Conservation (phyloP, 2,113 vertebrate species). For the Stegostoma tigrinum region DNA sequence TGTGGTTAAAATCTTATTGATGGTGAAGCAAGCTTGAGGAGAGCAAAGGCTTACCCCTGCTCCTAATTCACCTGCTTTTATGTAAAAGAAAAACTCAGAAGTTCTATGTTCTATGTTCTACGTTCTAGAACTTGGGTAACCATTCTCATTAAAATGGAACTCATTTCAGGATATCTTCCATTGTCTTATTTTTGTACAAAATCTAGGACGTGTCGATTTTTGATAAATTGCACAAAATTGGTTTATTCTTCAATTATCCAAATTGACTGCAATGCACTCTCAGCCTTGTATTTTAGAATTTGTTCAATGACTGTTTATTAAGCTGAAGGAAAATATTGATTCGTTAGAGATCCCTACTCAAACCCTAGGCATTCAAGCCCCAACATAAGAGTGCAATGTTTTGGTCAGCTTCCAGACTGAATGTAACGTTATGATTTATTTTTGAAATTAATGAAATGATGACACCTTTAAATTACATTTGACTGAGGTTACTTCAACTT, state of each 20-base stretch:
- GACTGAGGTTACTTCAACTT: not conserved
- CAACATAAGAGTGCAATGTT: not conserved
- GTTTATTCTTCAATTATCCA: not conserved
- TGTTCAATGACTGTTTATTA: not conserved
- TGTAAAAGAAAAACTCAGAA: not conserved
- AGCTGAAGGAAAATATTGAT: no score
- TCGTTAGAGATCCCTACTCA: not conserved
- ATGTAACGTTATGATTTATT: not conserved
- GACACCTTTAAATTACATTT: not conserved
- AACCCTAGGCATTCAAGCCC: not conserved
- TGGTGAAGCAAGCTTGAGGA: no score
- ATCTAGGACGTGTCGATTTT: not conserved
- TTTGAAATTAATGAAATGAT: not conserved
- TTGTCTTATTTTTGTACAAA: not conserved
- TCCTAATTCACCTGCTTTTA: no score
- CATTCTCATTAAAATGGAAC: not conserved
- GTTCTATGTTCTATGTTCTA: no score
- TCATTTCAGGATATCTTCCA: not conserved
- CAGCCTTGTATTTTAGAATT: not conserved
- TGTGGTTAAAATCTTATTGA: no score
- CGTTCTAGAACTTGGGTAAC: not conserved
- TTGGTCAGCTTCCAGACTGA: not conserved
- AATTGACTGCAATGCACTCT: not conserved
- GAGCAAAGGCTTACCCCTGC: no score
- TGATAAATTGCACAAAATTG: not conserved